phyloP scores from a whole-genome alignment of 37 sponge, comb jelly and placozoan species.

The Dysidea cf. avara region DNA sequence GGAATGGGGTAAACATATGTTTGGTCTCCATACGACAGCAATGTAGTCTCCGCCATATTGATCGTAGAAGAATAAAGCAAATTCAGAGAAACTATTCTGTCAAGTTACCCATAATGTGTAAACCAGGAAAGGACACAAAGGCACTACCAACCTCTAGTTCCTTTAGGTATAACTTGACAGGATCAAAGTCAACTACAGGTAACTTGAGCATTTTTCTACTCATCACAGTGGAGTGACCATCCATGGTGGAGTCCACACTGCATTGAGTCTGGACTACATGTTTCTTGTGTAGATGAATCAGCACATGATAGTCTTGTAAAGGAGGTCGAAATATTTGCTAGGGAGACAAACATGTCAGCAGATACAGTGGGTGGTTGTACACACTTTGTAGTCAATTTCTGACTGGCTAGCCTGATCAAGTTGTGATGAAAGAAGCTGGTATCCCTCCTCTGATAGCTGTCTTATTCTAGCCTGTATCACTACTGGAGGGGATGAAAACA shows the following conservation, averaged over 20 bases:
- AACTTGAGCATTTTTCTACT: constrained; percentile 22
- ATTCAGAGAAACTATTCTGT: constrained; percentile 83
- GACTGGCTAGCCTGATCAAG: neutral
- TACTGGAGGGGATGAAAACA: too few relatives aligned
- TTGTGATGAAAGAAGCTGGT: constrained; percentile 37
- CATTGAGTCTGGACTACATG: constrained; percentile 39
- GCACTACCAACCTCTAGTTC: constrained; percentile 68
- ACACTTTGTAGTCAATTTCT: constrained; percentile 10
- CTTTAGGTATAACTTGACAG: constrained; percentile 56
- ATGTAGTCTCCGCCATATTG: constrained; percentile 77
- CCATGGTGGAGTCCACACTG: constrained; percentile 55
- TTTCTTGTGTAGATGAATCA: constrained; percentile 73
- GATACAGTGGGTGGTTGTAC: neutral
- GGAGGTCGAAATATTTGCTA: constrained; percentile 86
- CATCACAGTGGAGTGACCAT: neutral
- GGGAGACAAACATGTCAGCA: neutral
- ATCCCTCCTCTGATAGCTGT: constrained; percentile 49
- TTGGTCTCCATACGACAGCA: constrained; percentile 88
- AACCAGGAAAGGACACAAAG: neutral
- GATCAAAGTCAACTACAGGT: constrained; percentile 85
- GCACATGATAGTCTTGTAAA: constrained; percentile 69
- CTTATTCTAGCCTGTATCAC: constrained; percentile 5
- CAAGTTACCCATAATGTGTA: constrained; percentile 29
- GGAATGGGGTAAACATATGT: constrained; percentile 32
- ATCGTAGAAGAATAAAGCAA: constrained; percentile 91